Conservation (phyloP, 2,888 invertebrate species). For the Acleris emargana region DNA sequence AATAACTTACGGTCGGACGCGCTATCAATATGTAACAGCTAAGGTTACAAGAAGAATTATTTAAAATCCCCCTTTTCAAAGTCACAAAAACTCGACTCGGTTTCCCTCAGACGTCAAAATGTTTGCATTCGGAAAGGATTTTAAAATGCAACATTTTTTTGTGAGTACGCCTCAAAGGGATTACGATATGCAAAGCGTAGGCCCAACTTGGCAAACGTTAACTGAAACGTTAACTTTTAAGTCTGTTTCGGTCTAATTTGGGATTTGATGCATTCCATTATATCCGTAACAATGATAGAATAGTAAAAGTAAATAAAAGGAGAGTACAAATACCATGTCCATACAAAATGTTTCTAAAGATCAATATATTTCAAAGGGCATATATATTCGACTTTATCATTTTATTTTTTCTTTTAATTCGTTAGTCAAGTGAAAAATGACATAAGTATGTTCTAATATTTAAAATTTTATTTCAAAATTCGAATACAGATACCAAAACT, state of each 20-base stretch:
- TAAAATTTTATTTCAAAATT: neutral
- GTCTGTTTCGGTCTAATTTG: constrained; percentile 35
- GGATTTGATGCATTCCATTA: constrained; percentile 8
- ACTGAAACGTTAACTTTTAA: constrained; percentile 51
- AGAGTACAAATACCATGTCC: too few species aligned
- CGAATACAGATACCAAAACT: neutral
- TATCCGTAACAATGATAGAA: neutral
- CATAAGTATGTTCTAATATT: neutral
- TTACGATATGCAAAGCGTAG: constrained; percentile 74
- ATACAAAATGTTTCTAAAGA: too few species aligned
- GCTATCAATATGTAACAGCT: constrained; percentile 35
- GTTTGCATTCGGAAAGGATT: constrained; percentile 78
- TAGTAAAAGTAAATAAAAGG: constrained; percentile 4
- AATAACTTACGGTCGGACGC: constrained; percentile 28
- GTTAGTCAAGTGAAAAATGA: neutral
- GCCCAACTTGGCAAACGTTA: constrained; percentile 47
- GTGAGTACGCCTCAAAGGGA: constrained; percentile 61
- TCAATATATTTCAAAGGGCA: too few species aligned
- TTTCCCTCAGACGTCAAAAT: constrained; percentile 78
- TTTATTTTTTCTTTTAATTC: too few species aligned
- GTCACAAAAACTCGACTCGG: constrained; percentile 70
- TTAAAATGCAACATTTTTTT: constrained; percentile 82
- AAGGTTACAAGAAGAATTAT: constrained; percentile 14
- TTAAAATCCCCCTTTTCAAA: constrained; percentile 23
- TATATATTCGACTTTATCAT: too few species aligned